Percentiles rank a stretch among this genome's conserved stretches.
phyloP scores from a whole-genome alignment of 2,113 vertebrate species.

The Clarias magur region DNA sequence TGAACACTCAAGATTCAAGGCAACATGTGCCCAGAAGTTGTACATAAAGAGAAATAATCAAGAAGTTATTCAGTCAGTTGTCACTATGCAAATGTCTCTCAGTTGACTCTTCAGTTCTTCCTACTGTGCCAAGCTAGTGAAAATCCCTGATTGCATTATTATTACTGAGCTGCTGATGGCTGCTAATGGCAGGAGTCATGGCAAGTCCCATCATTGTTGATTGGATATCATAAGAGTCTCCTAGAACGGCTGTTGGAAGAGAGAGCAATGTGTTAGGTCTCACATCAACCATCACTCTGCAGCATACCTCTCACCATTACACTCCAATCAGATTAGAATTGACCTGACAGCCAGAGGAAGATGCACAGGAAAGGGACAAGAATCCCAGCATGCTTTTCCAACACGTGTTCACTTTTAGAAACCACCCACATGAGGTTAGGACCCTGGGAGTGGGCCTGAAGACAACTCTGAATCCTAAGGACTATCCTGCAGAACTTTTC shows the following conservation, averaged over 20 bases:
- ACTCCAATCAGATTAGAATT: slow-evolving; percentile 5
- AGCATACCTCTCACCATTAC: slow-evolving; percentile 27
- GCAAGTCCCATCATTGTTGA: slow-evolving; percentile 19
- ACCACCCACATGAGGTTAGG: not conserved
- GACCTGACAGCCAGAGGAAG: slow-evolving; percentile 16
- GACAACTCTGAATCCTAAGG: not conserved
- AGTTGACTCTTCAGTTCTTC: slow-evolving; percentile 14
- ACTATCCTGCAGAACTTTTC: not conserved
- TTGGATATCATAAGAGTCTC: slow-evolving; percentile 32
- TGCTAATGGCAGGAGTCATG: slow-evolving; percentile 19
- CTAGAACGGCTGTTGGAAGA: not conserved
- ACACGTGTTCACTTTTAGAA: not conserved
- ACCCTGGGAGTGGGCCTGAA: not conserved
- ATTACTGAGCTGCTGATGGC: slow-evolving; percentile 26
- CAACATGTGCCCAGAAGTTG: too few relatives aligned
- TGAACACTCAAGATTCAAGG: too few relatives aligned
- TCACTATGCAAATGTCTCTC: slow-evolving; percentile 27
- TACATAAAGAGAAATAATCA: slow-evolving; percentile 13
- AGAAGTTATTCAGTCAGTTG: slow-evolving; percentile 34
- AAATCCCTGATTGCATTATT: slow-evolving; percentile 39
- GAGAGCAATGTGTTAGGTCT: slow-evolving; percentile 26
- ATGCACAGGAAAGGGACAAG: not conserved
- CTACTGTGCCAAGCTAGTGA: slow-evolving; percentile 6
- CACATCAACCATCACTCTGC: slow-evolving; percentile 31
- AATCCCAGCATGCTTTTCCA: not conserved